A percentile compares a stretch with the other conserved stretches of the same genome.
Evolutionary conservation across 2,888 invertebrate species (phyloP).

Genomic region (Drosophila rellima): DNA sequence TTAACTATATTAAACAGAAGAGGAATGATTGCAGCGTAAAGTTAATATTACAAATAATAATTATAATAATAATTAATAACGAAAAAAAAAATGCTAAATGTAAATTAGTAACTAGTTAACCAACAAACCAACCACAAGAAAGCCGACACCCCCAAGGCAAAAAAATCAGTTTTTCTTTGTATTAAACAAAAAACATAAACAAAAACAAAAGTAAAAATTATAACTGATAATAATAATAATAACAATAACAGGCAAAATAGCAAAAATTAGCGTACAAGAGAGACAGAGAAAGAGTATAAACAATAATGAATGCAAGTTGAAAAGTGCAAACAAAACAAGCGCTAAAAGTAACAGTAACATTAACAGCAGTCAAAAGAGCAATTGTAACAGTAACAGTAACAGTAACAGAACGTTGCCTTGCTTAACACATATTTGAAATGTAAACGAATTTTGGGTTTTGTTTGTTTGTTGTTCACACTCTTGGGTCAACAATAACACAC

Average conservation of each 20-base stretch:
- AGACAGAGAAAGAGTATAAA: background rate
- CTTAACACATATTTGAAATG: conserved; percentile 17
- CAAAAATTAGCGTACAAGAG: conserved; percentile 39
- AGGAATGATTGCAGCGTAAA: conserved; percentile 54
- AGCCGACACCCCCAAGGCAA: conserved; percentile 20
- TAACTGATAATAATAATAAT: conserved; percentile 39
- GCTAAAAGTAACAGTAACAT: conserved; percentile 5
- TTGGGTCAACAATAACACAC: conserved; percentile 17
- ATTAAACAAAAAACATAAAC: conserved; percentile 38
- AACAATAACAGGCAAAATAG: conserved; percentile 48
- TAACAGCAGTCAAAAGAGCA: conserved; percentile 14
- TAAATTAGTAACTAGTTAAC: conserved; percentile 72
- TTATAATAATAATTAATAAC: conserved; percentile 40
- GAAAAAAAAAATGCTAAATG: conserved; percentile 35
- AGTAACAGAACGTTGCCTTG: conserved; percentile 29
- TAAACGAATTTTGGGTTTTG: conserved; percentile 15
- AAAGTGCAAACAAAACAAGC: conserved; percentile 7
- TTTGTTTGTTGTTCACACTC: conserved; percentile 50
- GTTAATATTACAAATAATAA: conserved; percentile 60
- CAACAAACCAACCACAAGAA: conserved; percentile 7
- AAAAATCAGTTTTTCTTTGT: conserved; percentile 60
- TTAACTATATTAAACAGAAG: conserved; percentile 62
- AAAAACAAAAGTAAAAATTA: conserved; percentile 32
- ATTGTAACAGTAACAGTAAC: conserved; percentile 29
- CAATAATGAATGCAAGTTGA: conserved; percentile 5